phyloP scores from a whole-genome alignment of 2,797 vertebrate genomes.

The Oreochromis grahami region DNA sequence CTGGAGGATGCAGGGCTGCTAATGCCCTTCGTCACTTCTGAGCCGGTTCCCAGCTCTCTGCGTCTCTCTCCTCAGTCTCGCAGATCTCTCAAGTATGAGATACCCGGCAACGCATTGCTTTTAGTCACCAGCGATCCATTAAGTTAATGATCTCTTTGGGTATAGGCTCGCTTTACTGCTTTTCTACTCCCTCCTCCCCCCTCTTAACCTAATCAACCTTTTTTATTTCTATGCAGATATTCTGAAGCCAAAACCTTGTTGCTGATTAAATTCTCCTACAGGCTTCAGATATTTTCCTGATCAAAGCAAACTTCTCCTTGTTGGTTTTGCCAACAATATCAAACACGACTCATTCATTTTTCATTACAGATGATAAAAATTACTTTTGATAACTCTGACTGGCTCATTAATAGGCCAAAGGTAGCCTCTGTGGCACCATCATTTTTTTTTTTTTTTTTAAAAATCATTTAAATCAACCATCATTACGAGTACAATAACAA shows the following conservation, averaged over 20 bases:
- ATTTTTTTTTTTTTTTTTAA: no score
- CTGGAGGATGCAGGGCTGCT: constrained; percentile 44
- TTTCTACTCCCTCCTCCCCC: neutral
- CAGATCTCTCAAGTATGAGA: neutral
- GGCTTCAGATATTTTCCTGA: constrained; percentile 60
- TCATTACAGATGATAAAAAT: constrained; percentile 39
- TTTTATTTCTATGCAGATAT: constrained; percentile 25
- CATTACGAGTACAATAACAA: constrained; percentile 1
- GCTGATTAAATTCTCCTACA: constrained; percentile 67
- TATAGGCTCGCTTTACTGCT: constrained; percentile 25
- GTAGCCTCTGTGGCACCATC: constrained; percentile 24
- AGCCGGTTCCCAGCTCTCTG: neutral
- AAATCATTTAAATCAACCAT: no score
- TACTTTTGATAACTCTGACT: constrained; percentile 21
- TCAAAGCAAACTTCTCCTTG: constrained; percentile 64
- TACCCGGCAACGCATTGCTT: constrained; percentile 13
- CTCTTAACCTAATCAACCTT: constrained; percentile 49
- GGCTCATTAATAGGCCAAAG: constrained; percentile 40
- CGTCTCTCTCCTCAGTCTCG: neutral
- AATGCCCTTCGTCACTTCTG: constrained; percentile 38
- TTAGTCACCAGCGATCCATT: constrained; percentile 49
- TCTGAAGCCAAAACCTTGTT: constrained; percentile 43
- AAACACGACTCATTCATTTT: constrained; percentile 46
- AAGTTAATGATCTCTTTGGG: constrained; percentile 58
- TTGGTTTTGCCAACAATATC: constrained; percentile 67